Evolutionary conservation across 2,113 vertebrate genomes (phyloP).

Genomic region (Periophthalmodon schlosseri): DNA sequence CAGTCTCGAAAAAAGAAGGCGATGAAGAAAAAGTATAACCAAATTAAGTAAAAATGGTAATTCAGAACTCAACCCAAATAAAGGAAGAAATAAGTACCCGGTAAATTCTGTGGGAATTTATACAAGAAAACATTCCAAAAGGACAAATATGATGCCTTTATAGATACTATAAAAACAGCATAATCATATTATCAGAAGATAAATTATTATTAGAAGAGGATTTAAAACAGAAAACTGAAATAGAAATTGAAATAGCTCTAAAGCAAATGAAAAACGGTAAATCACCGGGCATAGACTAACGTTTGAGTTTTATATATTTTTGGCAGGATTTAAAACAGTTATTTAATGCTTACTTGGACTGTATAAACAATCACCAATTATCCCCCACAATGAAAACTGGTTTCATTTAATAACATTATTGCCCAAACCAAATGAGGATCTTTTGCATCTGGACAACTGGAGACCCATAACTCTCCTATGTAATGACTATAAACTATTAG

Average conservation of each 20-base stretch:
- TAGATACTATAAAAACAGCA: background rate
- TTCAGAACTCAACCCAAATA: background rate
- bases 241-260: conserved; percentile 6
- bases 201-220: background rate
- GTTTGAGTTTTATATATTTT: background rate
- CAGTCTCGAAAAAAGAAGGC: background rate
- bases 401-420: background rate
- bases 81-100: background rate
- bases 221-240: background rate
- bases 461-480: background rate
- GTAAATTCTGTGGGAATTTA: background rate
- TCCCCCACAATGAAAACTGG: background rate
- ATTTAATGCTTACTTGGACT: background rate
- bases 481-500: background rate
- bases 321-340: background rate
- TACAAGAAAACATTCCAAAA: background rate
- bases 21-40: background rate
- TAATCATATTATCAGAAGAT: background rate
- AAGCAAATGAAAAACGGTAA: conserved; percentile 16
- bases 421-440: background rate
- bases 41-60: background rate
- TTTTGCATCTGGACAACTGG: background rate
- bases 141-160: background rate
- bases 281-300: conserved; percentile 1
- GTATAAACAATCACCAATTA: background rate